These are phyloP conservation scores for Caradrina kadenii DNA, from an alignment of 2,888 invertebrate genomes.

Conservation along the genomic window DNA sequence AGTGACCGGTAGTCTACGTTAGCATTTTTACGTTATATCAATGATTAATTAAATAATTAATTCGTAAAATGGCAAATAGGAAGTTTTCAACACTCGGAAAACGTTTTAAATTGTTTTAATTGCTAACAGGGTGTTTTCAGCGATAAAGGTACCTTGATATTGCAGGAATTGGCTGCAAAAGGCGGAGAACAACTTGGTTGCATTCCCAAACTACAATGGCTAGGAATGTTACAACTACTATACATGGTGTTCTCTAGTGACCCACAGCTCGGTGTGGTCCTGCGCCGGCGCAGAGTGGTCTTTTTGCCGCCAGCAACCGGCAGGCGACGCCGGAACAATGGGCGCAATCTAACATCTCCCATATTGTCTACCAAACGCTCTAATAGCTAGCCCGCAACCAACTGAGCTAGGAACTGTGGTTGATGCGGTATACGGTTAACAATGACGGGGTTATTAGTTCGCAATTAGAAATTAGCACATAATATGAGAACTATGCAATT, in stretches of 20 bases:
- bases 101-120: neutral
- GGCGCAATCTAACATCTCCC: conserved; percentile 80
- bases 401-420: conserved; percentile 28
- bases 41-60: no score
- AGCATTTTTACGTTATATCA: no score
- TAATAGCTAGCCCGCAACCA: conserved; percentile 72
- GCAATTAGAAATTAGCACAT: neutral
- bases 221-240: conserved; percentile 49
- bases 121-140: neutral
- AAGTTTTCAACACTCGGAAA: neutral
- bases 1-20: neutral
- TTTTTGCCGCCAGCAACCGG: conserved; percentile 69
- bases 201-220: conserved; percentile 45
- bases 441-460: neutral
- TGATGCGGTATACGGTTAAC: conserved; percentile 31
- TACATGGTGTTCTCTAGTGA: conserved; percentile 59
- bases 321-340: conserved; percentile 77
- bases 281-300: conserved; percentile 45
- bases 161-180: neutral
- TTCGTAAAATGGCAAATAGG: neutral
- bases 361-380: conserved; percentile 84
- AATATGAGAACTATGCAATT: no score
- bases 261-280: conserved; percentile 66
- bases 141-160: neutral
- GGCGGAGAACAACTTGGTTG: conserved; percentile 8